phyloP scores from a whole-genome alignment of 2,113 vertebrate genomes.

The Ochotona princeps region DNA sequence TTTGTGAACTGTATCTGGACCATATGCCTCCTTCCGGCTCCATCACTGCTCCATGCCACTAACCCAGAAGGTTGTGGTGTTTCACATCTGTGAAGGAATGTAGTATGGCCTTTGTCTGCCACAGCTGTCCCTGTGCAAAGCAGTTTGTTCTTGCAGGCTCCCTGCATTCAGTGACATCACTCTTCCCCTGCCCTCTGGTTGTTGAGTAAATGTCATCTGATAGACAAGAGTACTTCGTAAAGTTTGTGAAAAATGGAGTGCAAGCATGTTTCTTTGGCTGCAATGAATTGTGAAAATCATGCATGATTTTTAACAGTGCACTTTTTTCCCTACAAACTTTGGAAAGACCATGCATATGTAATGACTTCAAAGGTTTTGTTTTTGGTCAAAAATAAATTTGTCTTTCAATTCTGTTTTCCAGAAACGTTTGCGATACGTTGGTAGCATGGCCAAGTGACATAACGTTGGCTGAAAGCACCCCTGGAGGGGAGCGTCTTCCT shows the following conservation, averaged over 20 bases:
- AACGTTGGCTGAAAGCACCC: not conserved
- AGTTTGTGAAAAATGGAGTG: too few relatives aligned
- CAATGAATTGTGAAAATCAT: too few relatives aligned
- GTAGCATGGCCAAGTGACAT: not conserved
- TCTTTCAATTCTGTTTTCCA: too few relatives aligned
- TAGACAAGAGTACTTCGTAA: not conserved
- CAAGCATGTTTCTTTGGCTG: too few relatives aligned
- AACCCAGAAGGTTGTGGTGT: not conserved
- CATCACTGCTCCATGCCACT: not conserved
- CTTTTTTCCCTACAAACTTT: too few relatives aligned
- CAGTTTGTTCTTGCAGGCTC: not conserved
- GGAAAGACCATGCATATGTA: too few relatives aligned
- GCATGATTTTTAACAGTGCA: too few relatives aligned
- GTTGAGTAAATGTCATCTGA: not conserved
- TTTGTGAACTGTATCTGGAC: not conserved
- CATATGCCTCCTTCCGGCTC: not conserved
- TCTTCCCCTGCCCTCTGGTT: not conserved
- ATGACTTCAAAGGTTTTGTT: too few relatives aligned
- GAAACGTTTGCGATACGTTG: too few relatives aligned
- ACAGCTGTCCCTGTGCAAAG: not conserved
- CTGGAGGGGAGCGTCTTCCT: not conserved
- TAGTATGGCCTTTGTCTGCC: not conserved
- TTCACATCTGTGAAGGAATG: too few relatives aligned
- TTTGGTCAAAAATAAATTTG: too few relatives aligned
- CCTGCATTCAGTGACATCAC: not conserved